Evolutionary conservation across 1,140 invertebrate species (phyloP).

Genomic region (Drosophila equinoxialis): DNA sequence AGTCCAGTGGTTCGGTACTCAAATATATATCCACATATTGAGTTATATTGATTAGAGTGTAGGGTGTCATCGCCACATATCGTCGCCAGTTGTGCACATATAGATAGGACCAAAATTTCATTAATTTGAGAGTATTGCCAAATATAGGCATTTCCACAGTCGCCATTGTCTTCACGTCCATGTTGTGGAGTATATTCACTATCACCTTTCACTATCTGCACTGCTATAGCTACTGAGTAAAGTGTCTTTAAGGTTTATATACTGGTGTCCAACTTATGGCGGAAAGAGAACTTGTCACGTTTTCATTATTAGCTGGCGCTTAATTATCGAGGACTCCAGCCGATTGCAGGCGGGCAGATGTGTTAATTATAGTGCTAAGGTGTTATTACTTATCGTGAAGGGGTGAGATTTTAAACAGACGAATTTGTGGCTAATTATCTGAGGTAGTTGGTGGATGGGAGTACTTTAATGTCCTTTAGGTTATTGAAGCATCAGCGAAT

Average conservation of each 20-base stretch:
- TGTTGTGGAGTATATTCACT: background rate
- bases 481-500: no score
- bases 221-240: constrained; percentile 12
- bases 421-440: background rate
- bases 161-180: constrained; percentile 51
- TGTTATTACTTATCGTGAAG: constrained; percentile 51
- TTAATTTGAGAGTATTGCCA: constrained; percentile 59
- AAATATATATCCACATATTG: constrained; percentile 74
- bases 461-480: no score
- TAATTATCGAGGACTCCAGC: constrained; percentile 45
- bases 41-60: constrained; percentile 58
- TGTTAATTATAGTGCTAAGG: constrained; percentile 50
- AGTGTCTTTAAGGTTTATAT: constrained; percentile 18
- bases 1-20: constrained; percentile 67
- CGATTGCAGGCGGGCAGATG: constrained; percentile 35
- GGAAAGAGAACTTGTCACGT: background rate
- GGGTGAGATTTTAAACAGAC: background rate
- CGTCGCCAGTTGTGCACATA: constrained; percentile 74
- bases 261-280: background rate
- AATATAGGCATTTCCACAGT: constrained; percentile 64
- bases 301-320: constrained; percentile 42
- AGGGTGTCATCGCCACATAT: constrained; percentile 65
- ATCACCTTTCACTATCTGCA: background rate
- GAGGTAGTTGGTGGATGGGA: background rate
- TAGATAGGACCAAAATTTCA: constrained; percentile 77